Base-by-base conservation (phyloP, 2,888 invertebrate species). In the Oscheius myriophilus region DNA sequence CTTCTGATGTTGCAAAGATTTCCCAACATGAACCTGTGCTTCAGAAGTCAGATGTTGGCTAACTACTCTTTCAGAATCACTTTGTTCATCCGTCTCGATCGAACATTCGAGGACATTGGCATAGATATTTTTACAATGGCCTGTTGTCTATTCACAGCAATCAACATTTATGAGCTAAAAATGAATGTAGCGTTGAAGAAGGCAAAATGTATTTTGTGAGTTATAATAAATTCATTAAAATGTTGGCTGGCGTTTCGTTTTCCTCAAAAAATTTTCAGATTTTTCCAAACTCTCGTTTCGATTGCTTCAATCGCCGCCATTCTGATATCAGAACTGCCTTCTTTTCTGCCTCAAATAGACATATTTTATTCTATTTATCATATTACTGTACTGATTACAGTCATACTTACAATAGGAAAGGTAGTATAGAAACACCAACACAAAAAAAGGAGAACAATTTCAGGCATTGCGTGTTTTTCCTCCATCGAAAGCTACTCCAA, bases 11-110 rank as follows among this genome's bases (percentile, higher is more conserved):
- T 49, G 33, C 16, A 61, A n/a, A 49, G 49, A n/a, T 61, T 61
- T 61, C 61, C 61, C n/a, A 49, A 61, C 16, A 46, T 49, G 3
- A 49, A 61, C 18, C 46, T 49, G 61, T 61, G 49, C 9, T 46
- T 49, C 11, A 18, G 11, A 18, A 12, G n/a, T 18, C n/a, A 4
- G 39, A 25, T 23, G 12, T 21, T 2, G 14, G 2, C 46, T 1
- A 26, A 26, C 46, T 7, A 53, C 6, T 21, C 9, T 33, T 6
- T 16, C 39, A 61, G 61, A n/a, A 49, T 61, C 1, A 49, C 25
- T 0, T 49, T 49, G 0, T 46, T 61, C 26, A 21, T 61, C 33
- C 14, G 61, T 7, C 46, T 61, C 2, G 49, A 61, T 26, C 21
- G 26, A 21, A 33, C 49, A 3, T 49, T 61, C 11, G 61, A 61